Evolutionary conservation across 2,888 invertebrate genomes (phyloP).

Genomic region (Meta bourneti): DNA sequence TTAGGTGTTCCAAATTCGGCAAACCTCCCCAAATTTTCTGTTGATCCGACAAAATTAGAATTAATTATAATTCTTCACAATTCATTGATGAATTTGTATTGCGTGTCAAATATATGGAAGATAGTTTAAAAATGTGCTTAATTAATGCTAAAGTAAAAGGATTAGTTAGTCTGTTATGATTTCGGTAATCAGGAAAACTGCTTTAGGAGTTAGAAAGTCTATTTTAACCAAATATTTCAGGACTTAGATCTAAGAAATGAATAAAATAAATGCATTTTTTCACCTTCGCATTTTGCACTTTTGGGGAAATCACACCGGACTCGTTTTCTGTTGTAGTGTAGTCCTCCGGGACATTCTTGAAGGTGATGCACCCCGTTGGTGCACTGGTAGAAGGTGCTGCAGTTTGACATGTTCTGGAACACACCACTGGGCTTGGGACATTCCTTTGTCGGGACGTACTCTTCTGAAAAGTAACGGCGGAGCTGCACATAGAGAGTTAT

Average conservation of each 20-base stretch:
- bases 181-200: neutral
- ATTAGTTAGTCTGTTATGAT: too few relatives aligned
- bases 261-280: neutral
- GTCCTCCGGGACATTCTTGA: constrained; percentile 66
- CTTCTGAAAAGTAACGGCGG: neutral
- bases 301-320: constrained; percentile 65
- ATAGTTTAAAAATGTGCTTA: too few relatives aligned
- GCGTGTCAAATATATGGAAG: too few relatives aligned
- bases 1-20: too few relatives aligned
- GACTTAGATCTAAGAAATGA: neutral
- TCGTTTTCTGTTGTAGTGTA: constrained; percentile 48
- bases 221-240: neutral
- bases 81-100: too few relatives aligned
- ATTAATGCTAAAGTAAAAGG: too few relatives aligned
- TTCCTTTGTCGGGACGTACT: constrained; percentile 50
- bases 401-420: constrained; percentile 64
- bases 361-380: constrained; percentile 56
- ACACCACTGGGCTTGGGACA: constrained; percentile 61
- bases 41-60: too few relatives aligned
- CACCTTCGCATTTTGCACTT: constrained; percentile 47
- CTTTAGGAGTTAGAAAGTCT: neutral
- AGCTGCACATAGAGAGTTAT: neutral
- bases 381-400: constrained; percentile 66
- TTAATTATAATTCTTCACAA: too few relatives aligned
- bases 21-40: too few relatives aligned